phyloP scores from a whole-genome alignment of 2,797 vertebrate genomes.

The Sebastes iracundus region DNA sequence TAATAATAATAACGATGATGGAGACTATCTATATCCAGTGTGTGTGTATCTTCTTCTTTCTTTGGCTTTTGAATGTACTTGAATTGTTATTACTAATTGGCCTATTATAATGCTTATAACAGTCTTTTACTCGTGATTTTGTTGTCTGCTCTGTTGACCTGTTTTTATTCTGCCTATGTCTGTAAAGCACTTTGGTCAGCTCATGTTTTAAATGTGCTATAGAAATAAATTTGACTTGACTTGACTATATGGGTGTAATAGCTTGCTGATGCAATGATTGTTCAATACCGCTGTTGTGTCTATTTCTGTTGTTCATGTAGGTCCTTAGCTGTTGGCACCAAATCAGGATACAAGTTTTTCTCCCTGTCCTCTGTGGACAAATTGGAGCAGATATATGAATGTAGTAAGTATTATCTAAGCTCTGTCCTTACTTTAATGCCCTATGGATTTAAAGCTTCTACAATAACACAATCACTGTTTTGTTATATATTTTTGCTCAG shows the following conservation, averaged over 20 bases:
- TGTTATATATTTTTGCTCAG: not conserved
- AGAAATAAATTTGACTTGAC: no score
- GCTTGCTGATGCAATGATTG: not conserved
- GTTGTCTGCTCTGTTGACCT: no score
- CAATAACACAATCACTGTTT: not conserved
- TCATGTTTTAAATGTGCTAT: no score
- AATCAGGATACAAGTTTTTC: constrained; percentile 99
- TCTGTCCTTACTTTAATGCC: not conserved
- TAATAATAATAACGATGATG: not conserved
- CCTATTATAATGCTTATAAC: no score
- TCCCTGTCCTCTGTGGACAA: constrained; percentile 98
- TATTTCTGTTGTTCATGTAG: constrained; percentile 66
- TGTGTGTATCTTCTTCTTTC: not conserved
- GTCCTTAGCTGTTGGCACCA: constrained; percentile 97
- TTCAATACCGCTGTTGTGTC: constrained; percentile 1
- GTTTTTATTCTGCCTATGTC: not conserved
- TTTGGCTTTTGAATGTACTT: no score
- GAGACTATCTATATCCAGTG: not conserved
- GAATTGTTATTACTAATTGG: no score
- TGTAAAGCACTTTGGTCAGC: not conserved
- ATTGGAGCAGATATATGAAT: constrained; percentile 99
- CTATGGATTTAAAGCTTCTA: no score
- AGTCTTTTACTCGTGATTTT: no score
- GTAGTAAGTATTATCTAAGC: constrained; percentile 89
- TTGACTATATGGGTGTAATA: not conserved